Conservation (phyloP, 2,888 invertebrate genomes). For the Synanthedon andrenaeformis region DNA sequence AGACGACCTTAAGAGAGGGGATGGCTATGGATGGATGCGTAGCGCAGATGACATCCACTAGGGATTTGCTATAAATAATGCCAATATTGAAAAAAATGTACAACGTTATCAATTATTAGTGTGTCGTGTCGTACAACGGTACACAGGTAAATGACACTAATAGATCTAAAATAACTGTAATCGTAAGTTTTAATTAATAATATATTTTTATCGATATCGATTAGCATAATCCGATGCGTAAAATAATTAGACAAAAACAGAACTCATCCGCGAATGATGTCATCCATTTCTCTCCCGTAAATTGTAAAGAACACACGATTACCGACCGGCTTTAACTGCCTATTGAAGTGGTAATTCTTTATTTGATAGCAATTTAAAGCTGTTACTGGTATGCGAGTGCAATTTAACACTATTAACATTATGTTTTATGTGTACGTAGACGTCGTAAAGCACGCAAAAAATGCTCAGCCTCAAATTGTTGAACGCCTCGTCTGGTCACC, state of each 20-base stretch:
- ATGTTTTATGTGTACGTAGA: conserved; percentile 28
- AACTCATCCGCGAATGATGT: background rate
- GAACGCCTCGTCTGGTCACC: conserved; percentile 20
- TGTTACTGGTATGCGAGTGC: conserved; percentile 15
- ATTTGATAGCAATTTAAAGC: conserved; percentile 24
- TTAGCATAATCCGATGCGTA: conserved; percentile 16
- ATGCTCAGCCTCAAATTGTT: conserved; percentile 31
- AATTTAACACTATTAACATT: conserved; percentile 27
- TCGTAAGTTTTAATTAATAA: conserved; percentile 15
- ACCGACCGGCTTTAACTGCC: background rate
- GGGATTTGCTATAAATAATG: too few relatives aligned
- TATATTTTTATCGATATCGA: conserved; percentile 14
- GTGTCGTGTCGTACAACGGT: conserved; percentile 10
- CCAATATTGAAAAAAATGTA: background rate
- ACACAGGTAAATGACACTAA: conserved; percentile 18
- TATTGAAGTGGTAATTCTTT: conserved; percentile 16
- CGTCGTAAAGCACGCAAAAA: conserved; percentile 28
- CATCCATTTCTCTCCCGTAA: background rate
- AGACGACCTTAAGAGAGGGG: too few relatives aligned
- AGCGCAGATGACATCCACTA: too few relatives aligned
- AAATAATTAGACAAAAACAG: background rate
- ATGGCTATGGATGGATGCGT: too few relatives aligned
- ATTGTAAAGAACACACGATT: background rate
- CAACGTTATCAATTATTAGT: background rate
- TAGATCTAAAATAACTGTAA: conserved; percentile 16